Base-by-base conservation (phyloP, 1,140 invertebrate species). In the Venturia canescens region DNA sequence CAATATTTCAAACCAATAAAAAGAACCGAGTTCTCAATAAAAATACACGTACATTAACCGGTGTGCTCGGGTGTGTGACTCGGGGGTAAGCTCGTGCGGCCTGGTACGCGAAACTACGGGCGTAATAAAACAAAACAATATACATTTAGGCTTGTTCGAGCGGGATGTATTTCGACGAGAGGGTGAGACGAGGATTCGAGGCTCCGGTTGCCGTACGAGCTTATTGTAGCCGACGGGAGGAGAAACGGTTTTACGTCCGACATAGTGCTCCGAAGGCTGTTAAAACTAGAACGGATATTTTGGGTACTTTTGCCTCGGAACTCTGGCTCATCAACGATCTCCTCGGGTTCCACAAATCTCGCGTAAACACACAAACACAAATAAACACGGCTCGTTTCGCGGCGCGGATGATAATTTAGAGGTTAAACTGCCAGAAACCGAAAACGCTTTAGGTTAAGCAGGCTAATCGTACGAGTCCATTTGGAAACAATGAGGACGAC, bases 121-220 rank as follows among this genome's bases (percentile, higher is more conserved):
- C 83, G 87, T 85, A 88, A 88, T 88, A 87, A 88, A 88, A 88
- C 84, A 87, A 88, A 88, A 88, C 86, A 88, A 86, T 87, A 86
- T 80, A 87, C 83, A 83, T 86, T 84, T 83, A 85, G 82, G 79
- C 78, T 71, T 50, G 67, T 50, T 34, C 18, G 21, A 7, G n/a
- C 21, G 60, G 13, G 23, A 66, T 66, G 29, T 66, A 66, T 66
- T 66, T 26, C 27, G 29, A 66, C 63, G 63, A 66, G 66, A 53
- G 38, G 57, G 63, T 74, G 29, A 38, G 76, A 78, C 18, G 60
- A 16, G 50, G 27, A 23, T 27, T 18, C 11, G 80, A 50, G 57
- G 38, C 27, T 57, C 48, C 29, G 83, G 71, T 81, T 83, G 78
- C 79, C 80, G 48, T 31, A 31, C 4, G 6, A n/a, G 26, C 21